phyloP scores from a whole-genome alignment of 2,797 vertebrate genomes.

The Acipenser oxyrinchus region DNA sequence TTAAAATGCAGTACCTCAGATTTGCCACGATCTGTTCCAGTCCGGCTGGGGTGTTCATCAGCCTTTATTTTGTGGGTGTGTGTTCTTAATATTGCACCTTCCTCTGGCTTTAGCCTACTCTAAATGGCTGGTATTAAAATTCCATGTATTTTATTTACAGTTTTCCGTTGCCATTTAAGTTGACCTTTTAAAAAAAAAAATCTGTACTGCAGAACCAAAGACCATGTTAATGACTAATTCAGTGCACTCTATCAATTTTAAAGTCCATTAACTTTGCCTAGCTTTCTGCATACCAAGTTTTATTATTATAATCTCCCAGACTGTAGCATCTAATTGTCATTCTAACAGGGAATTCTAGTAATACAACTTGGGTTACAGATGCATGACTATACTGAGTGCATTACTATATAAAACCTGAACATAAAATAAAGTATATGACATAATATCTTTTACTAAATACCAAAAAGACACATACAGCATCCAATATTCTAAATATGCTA shows the following conservation, averaged over 20 bases:
- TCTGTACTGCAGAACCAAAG: slow-evolving; percentile 38
- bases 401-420: background rate
- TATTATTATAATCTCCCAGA: slow-evolving; percentile 53
- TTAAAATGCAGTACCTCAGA: no score
- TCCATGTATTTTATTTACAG: slow-evolving; percentile 50
- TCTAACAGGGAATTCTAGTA: slow-evolving; percentile 45
- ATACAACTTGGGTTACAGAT: slow-evolving; percentile 54
- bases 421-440: no score
- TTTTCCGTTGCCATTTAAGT: slow-evolving; percentile 62
- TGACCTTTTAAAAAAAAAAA: slow-evolving; percentile 65
- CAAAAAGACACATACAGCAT: no score
- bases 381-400: background rate
- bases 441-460: no score
- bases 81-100: background rate
- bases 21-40: no score
- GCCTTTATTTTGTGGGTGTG: background rate
- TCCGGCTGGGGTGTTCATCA: background rate
- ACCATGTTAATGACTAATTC: slow-evolving; percentile 70
- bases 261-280: slow-evolving; percentile 75
- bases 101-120: slow-evolving; percentile 5
- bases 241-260: slow-evolving; percentile 68
- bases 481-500: no score
- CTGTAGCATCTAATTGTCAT: slow-evolving; percentile 63
- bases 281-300: slow-evolving; percentile 66
- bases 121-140: slow-evolving; percentile 40